phyloP scores from a whole-genome alignment of 2,888 invertebrate species.

The Orthonevra nobilis region DNA sequence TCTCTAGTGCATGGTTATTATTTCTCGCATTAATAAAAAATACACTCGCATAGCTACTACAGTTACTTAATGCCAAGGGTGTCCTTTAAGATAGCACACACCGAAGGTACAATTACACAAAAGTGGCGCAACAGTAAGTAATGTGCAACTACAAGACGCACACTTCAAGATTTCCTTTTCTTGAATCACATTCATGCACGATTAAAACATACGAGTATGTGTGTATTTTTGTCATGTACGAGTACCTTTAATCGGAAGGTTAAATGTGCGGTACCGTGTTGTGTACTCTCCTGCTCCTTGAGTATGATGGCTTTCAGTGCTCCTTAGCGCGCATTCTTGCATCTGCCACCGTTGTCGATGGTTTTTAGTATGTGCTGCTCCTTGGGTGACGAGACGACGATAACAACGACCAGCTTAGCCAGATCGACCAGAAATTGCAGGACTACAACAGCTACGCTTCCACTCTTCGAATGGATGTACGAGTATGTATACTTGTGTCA shows the following conservation, averaged over 20 bases:
- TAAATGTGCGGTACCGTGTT: constrained; percentile 52
- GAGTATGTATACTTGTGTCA: constrained; percentile 17
- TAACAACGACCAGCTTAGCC: constrained; percentile 59
- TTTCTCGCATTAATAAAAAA: constrained; percentile 26
- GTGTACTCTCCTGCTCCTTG: constrained; percentile 23
- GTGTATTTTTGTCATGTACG: constrained; percentile 64
- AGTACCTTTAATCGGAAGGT: constrained; percentile 45
- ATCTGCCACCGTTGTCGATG: constrained; percentile 52
- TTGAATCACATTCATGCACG: background rate
- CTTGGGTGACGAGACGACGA: constrained; percentile 55
- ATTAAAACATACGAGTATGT: too few relatives aligned
- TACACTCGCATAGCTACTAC: constrained; percentile 20
- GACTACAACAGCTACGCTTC: constrained; percentile 32
- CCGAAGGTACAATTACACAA: constrained; percentile 57
- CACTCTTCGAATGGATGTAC: constrained; percentile 10
- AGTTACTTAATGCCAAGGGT: constrained; percentile 59
- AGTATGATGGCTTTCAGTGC: constrained; percentile 41
- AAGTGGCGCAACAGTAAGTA: constrained; percentile 47
- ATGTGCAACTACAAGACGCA: background rate
- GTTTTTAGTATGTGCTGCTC: constrained; percentile 14
- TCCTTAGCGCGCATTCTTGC: constrained; percentile 49
- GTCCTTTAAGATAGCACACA: constrained; percentile 60
- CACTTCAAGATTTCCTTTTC: constrained; percentile 2
- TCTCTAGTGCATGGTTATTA: constrained; percentile 16
- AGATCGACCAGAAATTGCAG: constrained; percentile 67